phyloP scores from a whole-genome alignment of 2,113 vertebrate genomes.

The Sphaerodactylus townsendi region DNA sequence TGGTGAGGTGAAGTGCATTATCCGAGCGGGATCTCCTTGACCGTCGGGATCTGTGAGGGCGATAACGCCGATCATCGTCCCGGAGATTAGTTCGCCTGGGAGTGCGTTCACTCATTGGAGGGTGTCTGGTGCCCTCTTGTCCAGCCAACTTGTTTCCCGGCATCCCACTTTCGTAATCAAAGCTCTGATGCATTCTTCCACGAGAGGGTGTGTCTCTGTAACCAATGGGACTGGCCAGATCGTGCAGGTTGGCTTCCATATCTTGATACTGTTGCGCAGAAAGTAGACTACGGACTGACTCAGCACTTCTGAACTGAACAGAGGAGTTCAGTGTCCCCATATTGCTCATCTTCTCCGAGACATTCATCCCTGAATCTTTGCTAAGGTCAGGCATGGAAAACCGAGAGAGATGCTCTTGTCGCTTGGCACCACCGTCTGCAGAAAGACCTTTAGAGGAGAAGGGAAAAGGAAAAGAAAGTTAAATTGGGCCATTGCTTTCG shows the following conservation, averaged over 20 bases:
- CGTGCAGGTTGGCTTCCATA: slow-evolving; percentile 78
- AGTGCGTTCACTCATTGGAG: slow-evolving; percentile 88
- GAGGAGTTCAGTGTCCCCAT: slow-evolving; percentile 93
- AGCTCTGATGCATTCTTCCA: slow-evolving; percentile 85
- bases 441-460: slow-evolving; percentile 80
- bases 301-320: slow-evolving; percentile 89
- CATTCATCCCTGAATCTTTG: slow-evolving; percentile 97
- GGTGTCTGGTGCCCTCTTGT: slow-evolving; percentile 76
- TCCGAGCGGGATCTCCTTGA: slow-evolving; percentile 93
- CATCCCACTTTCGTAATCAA: slow-evolving; percentile 88
- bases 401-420: slow-evolving; percentile 93
- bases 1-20: slow-evolving; percentile 92
- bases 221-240: slow-evolving; percentile 78
- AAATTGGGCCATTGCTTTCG: not conserved
- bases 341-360: slow-evolving; percentile 92
- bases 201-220: slow-evolving; percentile 79
- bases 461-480: not conserved
- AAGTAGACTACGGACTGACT: slow-evolving; percentile 91
- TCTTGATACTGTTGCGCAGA: slow-evolving; percentile 89
- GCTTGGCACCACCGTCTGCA: slow-evolving; percentile 85
- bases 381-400: slow-evolving; percentile 99
- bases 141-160: slow-evolving; percentile 77
- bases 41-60: slow-evolving; percentile 83
- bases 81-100: slow-evolving; percentile 76
- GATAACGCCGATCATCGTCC: slow-evolving; percentile 80